Percentiles rank a stretch among this genome's conserved stretches.
These are phyloP conservation scores for Heloderma charlesbogerti DNA, from an alignment of 2,113 vertebrate genomes.

Conservation along the genomic window DNA sequence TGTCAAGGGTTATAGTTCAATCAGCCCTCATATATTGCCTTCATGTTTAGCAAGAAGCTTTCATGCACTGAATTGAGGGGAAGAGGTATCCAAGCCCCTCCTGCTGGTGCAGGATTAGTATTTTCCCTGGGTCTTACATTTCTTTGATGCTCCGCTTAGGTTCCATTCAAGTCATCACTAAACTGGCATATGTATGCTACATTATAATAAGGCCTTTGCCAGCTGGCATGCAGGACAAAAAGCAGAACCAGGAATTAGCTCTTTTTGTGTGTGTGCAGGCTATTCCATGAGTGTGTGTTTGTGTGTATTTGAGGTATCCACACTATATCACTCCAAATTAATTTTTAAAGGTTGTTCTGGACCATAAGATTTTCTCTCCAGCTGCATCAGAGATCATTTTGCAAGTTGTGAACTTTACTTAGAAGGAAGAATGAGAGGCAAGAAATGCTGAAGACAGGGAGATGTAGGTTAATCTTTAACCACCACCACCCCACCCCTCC, in stretches of 20 bases:
- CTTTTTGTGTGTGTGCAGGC: background rate
- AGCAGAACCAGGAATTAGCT: background rate
- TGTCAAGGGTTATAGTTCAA: constrained; percentile 53
- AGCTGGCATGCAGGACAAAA: background rate
- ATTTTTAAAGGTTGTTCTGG: constrained; percentile 28
- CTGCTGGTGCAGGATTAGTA: constrained; percentile 27
- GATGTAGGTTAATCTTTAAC: background rate
- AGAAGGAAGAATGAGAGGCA: constrained; percentile 9
- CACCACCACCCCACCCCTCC: background rate
- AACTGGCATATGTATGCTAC: constrained; percentile 32
- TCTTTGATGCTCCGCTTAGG: constrained; percentile 38
- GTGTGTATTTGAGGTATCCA: constrained; percentile 29
- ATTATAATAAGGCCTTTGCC: constrained; percentile 28
- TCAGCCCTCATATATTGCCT: constrained; percentile 39
- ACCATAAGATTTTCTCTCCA: constrained; percentile 21
- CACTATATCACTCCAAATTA: background rate
- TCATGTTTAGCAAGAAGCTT: constrained; percentile 50
- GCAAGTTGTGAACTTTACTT: constrained; percentile 33
- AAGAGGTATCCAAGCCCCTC: background rate
- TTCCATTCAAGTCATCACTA: constrained; percentile 21
- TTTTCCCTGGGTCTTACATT: constrained; percentile 13
- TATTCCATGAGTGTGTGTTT: background rate
- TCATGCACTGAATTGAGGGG: constrained; percentile 5
- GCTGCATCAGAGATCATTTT: constrained; percentile 21
- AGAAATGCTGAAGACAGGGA: background rate